phyloP scores from a whole-genome alignment of 2,888 invertebrate genomes.

The Tenthredo amoena region DNA sequence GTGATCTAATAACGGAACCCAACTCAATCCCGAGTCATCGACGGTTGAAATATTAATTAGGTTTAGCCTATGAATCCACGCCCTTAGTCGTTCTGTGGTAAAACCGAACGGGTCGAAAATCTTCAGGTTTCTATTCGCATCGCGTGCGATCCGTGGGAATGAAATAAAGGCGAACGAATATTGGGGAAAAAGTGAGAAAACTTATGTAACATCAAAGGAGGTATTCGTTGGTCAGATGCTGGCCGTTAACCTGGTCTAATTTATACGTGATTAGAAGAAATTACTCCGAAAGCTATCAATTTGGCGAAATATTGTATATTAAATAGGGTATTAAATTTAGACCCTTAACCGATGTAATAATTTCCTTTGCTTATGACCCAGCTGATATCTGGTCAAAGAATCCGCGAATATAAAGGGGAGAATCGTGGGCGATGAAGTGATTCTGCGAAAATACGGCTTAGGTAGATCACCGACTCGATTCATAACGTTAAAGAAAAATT shows the following conservation, averaged over 20 bases:
- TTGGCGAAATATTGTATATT: neutral
- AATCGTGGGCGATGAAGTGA: neutral
- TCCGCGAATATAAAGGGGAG: neutral
- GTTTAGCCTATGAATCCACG: neutral
- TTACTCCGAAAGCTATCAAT: neutral
- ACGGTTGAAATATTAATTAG: neutral
- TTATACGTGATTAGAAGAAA: neutral
- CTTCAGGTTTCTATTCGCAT: neutral
- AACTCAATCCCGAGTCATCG: neutral
- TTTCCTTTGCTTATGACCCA: neutral
- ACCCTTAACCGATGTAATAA: neutral
- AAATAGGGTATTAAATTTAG: neutral
- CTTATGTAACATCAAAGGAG: neutral
- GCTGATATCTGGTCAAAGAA: neutral
- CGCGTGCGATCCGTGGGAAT: neutral
- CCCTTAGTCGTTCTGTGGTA: neutral
- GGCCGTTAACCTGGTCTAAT: neutral
- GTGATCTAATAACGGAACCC: neutral
- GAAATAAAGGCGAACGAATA: neutral
- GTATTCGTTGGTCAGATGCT: neutral
- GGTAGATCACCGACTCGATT: neutral
- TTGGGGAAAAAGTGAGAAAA: neutral
- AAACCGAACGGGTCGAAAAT: neutral
- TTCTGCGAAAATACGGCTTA: neutral
- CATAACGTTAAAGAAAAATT: neutral